Evolutionary conservation across 2,113 vertebrate genomes (phyloP).

Genomic region (Amazona vittata): DNA sequence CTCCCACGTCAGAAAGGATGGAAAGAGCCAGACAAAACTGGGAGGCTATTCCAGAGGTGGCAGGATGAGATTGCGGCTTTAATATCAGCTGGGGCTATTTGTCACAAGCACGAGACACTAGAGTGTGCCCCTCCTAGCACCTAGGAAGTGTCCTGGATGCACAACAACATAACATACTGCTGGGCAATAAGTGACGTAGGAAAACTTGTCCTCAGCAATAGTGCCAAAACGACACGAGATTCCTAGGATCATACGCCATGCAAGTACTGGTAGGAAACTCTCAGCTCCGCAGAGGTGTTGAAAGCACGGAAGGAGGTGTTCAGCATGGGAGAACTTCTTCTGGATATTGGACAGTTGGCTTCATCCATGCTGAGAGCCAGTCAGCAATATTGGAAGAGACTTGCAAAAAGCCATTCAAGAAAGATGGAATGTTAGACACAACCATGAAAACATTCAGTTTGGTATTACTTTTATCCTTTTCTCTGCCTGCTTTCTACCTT

Average conservation of each 20-base stretch:
- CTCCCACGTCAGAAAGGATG: not conserved
- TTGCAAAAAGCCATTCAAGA: not conserved
- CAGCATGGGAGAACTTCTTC: not conserved
- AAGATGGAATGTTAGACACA: not conserved
- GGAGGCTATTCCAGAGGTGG: not conserved
- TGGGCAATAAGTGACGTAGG: not conserved
- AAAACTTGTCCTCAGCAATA: not conserved
- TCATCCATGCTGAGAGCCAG: not conserved
- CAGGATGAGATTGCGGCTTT: not conserved
- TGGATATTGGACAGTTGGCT: not conserved
- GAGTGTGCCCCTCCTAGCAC: not conserved
- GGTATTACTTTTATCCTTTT: not conserved
- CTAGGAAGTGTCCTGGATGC: not conserved
- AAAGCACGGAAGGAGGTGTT: not conserved
- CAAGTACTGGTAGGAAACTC: not conserved
- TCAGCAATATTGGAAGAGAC: not conserved
- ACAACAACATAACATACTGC: not conserved
- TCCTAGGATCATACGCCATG: not conserved
- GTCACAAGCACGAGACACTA: not conserved
- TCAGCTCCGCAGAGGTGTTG: not conserved
- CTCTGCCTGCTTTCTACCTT: not conserved
- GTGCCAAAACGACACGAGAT: not conserved
- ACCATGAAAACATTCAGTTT: fast-evolving
- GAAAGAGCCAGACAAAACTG: not conserved
- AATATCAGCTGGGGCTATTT: not conserved